Evolutionary conservation across 2,113 vertebrate genomes (phyloP).

Genomic region (Narcine bancroftii): DNA sequence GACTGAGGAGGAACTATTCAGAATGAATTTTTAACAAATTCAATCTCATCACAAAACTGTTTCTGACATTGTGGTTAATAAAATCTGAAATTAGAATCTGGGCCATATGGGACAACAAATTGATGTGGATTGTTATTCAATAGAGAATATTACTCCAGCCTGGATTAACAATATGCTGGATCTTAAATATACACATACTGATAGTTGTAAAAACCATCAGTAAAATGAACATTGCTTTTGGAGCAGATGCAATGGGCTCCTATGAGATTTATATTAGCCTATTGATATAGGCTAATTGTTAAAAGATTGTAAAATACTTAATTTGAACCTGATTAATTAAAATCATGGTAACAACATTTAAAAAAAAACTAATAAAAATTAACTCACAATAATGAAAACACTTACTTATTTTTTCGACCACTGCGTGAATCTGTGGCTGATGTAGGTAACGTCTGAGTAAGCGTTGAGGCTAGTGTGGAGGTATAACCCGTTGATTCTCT

Average conservation of each 20-base stretch:
- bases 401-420: slow-evolving; percentile 95
- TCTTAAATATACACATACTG: neutral
- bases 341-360: neutral
- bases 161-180: neutral
- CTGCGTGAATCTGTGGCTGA: slow-evolving; percentile 76
- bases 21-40: neutral
- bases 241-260: neutral
- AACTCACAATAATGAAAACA: slow-evolving; percentile 37
- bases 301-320: neutral
- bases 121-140: too few relatives aligned
- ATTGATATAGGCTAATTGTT: neutral
- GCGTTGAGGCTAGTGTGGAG: slow-evolving; percentile 85
- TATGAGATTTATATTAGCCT: neutral
- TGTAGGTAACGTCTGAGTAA: slow-evolving; percentile 65
- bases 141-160: neutral
- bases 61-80: neutral
- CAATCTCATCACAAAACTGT: neutral
- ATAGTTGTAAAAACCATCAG: neutral
- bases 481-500: slow-evolving; percentile 74
- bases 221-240: neutral
- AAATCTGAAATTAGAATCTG: neutral
- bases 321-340: neutral
- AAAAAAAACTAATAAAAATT: neutral
- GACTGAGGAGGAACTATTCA: neutral
- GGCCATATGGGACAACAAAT: neutral